Evolutionary conservation across 2,113 vertebrate species (phyloP).

Genomic region (Syngnathoides biaculeatus): DNA sequence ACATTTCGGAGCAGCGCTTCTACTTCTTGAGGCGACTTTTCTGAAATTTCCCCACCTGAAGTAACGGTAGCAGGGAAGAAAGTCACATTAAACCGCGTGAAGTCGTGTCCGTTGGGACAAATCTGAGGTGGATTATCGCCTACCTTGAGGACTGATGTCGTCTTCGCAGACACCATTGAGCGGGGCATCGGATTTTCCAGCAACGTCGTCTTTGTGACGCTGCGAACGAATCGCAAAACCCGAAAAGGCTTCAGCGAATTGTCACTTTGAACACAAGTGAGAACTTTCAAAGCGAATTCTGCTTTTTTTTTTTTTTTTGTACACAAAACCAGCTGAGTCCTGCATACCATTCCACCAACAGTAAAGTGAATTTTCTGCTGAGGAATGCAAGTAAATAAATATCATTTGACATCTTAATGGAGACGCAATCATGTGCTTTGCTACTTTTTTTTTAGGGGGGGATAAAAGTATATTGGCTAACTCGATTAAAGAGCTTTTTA

Average conservation of each 20-base stretch:
- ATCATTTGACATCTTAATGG: neutral
- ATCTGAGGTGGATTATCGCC: slow-evolving; percentile 21
- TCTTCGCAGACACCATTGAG: slow-evolving; percentile 53
- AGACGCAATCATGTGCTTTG: neutral
- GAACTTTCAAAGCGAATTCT: neutral
- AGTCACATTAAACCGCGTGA: slow-evolving; percentile 21
- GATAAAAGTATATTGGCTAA: neutral
- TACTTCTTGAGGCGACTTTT: slow-evolving; percentile 57
- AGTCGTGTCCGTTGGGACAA: no score
- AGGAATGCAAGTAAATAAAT: neutral
- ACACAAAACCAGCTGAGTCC: neutral
- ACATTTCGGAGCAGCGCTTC: slow-evolving; percentile 33
- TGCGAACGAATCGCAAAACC: slow-evolving; percentile 42
- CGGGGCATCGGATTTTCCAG: slow-evolving; percentile 62
- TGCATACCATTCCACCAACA: neutral
- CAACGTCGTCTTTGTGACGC: slow-evolving; percentile 73
- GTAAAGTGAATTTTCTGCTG: neutral
- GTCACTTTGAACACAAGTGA: neutral
- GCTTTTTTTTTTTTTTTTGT: neutral
- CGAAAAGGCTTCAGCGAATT: neutral
- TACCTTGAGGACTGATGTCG: slow-evolving; percentile 52
- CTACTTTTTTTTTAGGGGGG: neutral
- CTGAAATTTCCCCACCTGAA: slow-evolving; percentile 63
- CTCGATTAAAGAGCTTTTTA: neutral
- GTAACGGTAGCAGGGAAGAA: slow-evolving; percentile 57